Conservation (phyloP, 2,888 invertebrate genomes). For the Dioctria rufipes region DNA sequence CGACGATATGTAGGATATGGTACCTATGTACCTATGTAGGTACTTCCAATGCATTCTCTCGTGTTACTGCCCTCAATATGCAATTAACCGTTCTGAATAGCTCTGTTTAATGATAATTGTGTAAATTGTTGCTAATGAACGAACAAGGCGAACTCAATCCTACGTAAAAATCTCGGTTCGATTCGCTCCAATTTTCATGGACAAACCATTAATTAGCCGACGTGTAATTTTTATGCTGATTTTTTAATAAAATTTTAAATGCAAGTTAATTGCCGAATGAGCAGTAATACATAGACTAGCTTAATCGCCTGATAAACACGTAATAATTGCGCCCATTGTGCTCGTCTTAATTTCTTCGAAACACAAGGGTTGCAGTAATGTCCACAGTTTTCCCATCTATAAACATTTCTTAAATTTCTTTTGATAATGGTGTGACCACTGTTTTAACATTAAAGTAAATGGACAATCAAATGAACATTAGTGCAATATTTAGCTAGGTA, state of each 20-base stretch:
- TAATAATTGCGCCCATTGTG: constrained; percentile 34
- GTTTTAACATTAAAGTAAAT: too few relatives aligned
- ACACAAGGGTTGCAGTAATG: too few relatives aligned
- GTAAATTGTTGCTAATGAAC: constrained; percentile 45
- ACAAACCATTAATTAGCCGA: constrained; percentile 55
- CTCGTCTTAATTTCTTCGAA: neutral
- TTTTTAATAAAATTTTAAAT: constrained; percentile 55
- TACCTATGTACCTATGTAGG: too few relatives aligned
- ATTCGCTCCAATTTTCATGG: neutral
- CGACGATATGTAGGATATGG: too few relatives aligned
- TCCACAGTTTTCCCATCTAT: too few relatives aligned
- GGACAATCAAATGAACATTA: too few relatives aligned
- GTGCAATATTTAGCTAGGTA: too few relatives aligned
- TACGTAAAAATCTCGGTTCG: neutral
- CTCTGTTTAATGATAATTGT: constrained; percentile 47
- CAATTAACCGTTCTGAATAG: constrained; percentile 47
- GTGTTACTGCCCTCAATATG: constrained; percentile 34
- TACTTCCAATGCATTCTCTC: neutral
- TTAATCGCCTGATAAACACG: constrained; percentile 24
- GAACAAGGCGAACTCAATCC: constrained; percentile 2
- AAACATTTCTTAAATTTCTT: too few relatives aligned
- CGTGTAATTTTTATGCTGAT: constrained; percentile 54
- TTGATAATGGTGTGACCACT: too few relatives aligned
- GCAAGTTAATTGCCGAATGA: constrained; percentile 55
- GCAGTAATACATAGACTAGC: constrained; percentile 46